phyloP scores from a whole-genome alignment of 2,888 invertebrate species.

The Cheilosia pagana region DNA sequence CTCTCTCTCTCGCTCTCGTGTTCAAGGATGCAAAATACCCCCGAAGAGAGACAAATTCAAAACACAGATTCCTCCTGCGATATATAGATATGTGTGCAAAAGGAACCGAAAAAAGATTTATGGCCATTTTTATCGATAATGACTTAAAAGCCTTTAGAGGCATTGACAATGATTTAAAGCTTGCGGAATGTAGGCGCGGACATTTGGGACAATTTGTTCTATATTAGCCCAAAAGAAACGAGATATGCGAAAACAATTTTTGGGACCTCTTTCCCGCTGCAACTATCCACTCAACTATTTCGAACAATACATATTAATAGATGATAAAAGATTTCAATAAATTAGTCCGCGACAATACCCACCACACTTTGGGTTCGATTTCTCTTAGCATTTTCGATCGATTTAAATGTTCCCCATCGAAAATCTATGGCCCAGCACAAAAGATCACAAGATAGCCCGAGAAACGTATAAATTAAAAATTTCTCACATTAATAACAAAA shows the following conservation, averaged over 20 bases:
- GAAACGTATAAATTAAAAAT: constrained; percentile 79
- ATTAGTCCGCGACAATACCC: constrained; percentile 4
- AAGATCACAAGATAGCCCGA: constrained; percentile 59
- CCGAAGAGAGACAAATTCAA: constrained; percentile 26
- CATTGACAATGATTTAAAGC: constrained; percentile 83
- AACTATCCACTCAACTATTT: background rate
- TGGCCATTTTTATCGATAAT: constrained; percentile 83
- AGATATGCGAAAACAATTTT: too few relatives aligned
- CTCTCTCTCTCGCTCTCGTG: background rate
- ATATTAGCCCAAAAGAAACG: constrained; percentile 14
- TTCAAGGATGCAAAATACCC: constrained; percentile 28
- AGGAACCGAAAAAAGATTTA: constrained; percentile 79
- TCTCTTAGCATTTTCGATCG: constrained; percentile 33
- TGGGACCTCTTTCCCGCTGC: background rate
- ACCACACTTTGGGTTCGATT: constrained; percentile 10
- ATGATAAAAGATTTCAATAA: constrained; percentile 1
- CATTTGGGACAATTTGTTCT: constrained; percentile 33
- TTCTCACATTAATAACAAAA: constrained; percentile 80
- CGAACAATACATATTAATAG: background rate
- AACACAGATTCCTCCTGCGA: constrained; percentile 35
- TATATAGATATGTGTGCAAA: constrained; percentile 19
- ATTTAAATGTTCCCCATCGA: constrained; percentile 27
- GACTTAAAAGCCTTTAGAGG: constrained; percentile 83
- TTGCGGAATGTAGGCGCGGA: constrained; percentile 57
- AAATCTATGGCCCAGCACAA: constrained; percentile 24